Evolutionary conservation across 2,113 vertebrate species (phyloP).

Genomic region (Pelecanoides urinatrix): DNA sequence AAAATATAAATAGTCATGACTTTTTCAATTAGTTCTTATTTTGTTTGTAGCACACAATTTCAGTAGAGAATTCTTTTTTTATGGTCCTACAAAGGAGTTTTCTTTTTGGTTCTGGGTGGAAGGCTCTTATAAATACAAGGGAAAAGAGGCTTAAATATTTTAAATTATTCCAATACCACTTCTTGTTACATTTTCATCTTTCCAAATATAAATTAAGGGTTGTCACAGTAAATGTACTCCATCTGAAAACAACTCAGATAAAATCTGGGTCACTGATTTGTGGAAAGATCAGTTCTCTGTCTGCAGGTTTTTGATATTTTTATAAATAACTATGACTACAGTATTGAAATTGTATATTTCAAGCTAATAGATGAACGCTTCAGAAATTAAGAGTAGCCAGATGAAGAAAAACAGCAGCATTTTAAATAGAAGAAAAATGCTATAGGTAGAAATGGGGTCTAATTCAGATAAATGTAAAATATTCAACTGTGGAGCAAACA

Average conservation of each 20-base stretch:
- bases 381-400: not conserved
- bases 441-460: not conserved
- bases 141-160: not conserved
- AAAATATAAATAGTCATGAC: not conserved
- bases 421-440: not conserved
- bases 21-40: not conserved
- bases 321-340: not conserved
- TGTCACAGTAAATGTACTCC: not conserved
- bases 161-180: not conserved
- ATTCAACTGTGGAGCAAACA: not conserved
- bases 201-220: not conserved
- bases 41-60: not conserved
- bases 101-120: not conserved
- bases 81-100: not conserved
- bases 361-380: not conserved
- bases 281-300: not conserved
- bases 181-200: not conserved
- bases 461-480: slow-evolving; percentile 25
- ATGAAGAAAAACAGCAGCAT: not conserved
- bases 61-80: not conserved
- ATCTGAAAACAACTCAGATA: slow-evolving; percentile 7
- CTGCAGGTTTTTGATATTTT: not conserved
- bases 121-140: not conserved
- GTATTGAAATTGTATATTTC: not conserved
- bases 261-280: slow-evolving; percentile 17